phyloP scores from a whole-genome alignment of 2,888 invertebrate genomes.

The Drosophila fungiperda region DNA sequence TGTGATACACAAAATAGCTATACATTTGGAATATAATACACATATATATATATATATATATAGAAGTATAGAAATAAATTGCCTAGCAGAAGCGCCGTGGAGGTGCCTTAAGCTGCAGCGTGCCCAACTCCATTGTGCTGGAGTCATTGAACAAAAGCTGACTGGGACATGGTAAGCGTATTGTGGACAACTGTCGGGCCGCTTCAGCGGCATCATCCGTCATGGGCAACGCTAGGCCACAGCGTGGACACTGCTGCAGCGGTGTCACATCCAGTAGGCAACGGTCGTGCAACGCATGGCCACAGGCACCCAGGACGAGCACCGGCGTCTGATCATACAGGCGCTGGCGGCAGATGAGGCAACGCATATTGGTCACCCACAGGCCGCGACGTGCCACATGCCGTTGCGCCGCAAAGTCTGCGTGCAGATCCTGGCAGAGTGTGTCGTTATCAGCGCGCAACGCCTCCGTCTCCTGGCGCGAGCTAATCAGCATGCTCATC shows the following conservation, averaged over 20 bases:
- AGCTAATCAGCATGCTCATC: slow-evolving; percentile 90
- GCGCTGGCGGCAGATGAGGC: slow-evolving; percentile 82
- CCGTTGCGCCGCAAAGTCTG: slow-evolving; percentile 81
- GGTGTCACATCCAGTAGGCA: slow-evolving; percentile 62
- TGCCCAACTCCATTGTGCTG: slow-evolving; percentile 62
- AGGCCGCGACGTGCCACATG: slow-evolving; percentile 81
- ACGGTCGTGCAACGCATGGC: slow-evolving; percentile 83
- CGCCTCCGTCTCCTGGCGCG: slow-evolving; percentile 90
- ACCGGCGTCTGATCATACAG: slow-evolving; percentile 81
- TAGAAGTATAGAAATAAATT: slow-evolving; percentile 8
- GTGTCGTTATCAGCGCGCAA: slow-evolving; percentile 89
- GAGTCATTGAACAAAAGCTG: slow-evolving; percentile 52
- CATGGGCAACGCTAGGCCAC: slow-evolving; percentile 43
- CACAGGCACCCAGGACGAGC: slow-evolving; percentile 81
- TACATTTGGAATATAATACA: slow-evolving; percentile 23
- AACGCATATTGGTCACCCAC: slow-evolving; percentile 83
- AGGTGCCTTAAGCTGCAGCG: slow-evolving; percentile 83
- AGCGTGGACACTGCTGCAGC: slow-evolving; percentile 79
- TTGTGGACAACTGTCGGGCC: slow-evolving; percentile 57
- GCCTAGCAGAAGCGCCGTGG: slow-evolving; percentile 82
- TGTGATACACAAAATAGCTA: slow-evolving; percentile 25
- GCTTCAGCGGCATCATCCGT: slow-evolving; percentile 34
- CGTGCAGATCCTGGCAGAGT: slow-evolving; percentile 89
- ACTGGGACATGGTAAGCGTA: slow-evolving; percentile 78
- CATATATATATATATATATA: slow-evolving; percentile 12